A percentile compares a stretch with the other conserved stretches of the same genome.
Evolutionary conservation across 2,888 invertebrate species (phyloP).

Genomic region (Thyatira batis): DNA sequence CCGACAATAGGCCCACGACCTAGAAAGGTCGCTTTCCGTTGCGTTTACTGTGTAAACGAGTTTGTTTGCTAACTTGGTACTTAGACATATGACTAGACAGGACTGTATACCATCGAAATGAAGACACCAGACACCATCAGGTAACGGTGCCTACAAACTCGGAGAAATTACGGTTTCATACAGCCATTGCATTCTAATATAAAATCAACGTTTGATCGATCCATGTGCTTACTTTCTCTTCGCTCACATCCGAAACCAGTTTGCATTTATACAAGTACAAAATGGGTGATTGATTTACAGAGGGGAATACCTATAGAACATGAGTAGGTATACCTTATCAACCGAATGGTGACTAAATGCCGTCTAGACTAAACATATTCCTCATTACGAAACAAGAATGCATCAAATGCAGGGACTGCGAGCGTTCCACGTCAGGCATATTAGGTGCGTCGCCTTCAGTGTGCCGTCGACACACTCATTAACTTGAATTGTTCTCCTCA

Average conservation of each 20-base stretch:
- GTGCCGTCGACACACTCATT: conserved; percentile 26
- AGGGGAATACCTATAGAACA: conserved; percentile 1
- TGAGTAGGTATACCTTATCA: not conserved
- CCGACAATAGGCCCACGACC: conserved; percentile 40
- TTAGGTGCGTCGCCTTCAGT: conserved; percentile 17
- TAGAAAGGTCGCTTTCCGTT: conserved; percentile 50
- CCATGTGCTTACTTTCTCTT: conserved; percentile 40
- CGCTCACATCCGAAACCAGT: conserved; percentile 34
- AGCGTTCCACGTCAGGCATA: conserved; percentile 7
- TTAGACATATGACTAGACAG: not conserved
- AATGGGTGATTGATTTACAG: not conserved
- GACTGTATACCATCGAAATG: not conserved
- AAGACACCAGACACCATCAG: not conserved
- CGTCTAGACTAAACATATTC: not conserved
- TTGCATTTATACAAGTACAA: conserved; percentile 28
- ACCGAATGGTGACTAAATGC: not conserved
- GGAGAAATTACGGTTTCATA: not conserved
- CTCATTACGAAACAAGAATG: not conserved
- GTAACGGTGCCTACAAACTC: not conserved
- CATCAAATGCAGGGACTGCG: conserved; percentile 20
- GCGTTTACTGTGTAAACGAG: conserved; percentile 3
- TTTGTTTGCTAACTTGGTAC: conserved; percentile 2
- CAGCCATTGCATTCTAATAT: not conserved
- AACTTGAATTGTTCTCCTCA: conserved; percentile 24
- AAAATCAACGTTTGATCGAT: conserved; percentile 1